Evolutionary conservation across 2,797 vertebrate genomes (phyloP).

Genomic region (Gymnocypris eckloni): DNA sequence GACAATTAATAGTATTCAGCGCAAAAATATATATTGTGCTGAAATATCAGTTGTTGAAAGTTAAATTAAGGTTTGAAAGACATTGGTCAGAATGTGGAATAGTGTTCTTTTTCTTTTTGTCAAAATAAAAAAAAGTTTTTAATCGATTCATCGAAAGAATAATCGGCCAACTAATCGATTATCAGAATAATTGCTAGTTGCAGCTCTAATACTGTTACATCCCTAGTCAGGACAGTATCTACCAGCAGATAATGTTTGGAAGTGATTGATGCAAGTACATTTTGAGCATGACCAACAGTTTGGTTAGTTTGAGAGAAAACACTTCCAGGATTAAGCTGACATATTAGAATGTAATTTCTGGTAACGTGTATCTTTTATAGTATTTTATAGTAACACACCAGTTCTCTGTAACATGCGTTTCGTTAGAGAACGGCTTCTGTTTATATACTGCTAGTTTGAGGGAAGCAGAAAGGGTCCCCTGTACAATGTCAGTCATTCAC

Average conservation of each 20-base stretch:
- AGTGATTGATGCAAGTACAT: not conserved
- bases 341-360: not conserved
- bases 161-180: no score
- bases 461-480: constrained; percentile 63
- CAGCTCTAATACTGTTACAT: no score
- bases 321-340: not conserved
- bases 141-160: no score
- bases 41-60: no score
- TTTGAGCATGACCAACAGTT: not conserved
- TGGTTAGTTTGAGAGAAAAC: not conserved
- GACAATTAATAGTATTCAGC: no score
- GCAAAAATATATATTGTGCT: no score
- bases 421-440: not conserved
- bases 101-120: no score
- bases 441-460: constrained; percentile 6
- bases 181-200: no score
- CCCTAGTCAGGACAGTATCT: no score
- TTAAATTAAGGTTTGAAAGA: no score
- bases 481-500: constrained; percentile 33
- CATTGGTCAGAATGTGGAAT: no score
- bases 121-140: no score
- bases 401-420: not conserved
- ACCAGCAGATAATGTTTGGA: not conserved
- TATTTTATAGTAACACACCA: not conserved
- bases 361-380: not conserved